Conservation (phyloP, 2,888 invertebrate genomes). For the Drosophila ustulata region DNA sequence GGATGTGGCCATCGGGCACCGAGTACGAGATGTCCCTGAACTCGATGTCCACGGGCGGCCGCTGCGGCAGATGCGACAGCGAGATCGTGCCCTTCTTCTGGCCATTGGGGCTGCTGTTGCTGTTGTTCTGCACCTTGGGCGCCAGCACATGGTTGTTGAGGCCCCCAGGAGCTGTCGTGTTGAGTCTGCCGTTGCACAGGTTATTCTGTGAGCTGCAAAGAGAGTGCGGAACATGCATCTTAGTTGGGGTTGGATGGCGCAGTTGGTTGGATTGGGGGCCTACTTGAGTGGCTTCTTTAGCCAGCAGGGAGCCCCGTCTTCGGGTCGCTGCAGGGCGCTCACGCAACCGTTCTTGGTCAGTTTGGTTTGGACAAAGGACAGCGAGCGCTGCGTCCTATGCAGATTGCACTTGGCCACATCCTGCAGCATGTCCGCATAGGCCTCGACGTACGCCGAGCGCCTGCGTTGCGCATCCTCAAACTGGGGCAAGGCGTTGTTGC, state of each 20-base stretch:
- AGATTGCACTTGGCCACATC: constrained; percentile 43
- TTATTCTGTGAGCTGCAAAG: constrained; percentile 89
- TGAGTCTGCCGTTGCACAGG: constrained; percentile 88
- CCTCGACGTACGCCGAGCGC: constrained; percentile 58
- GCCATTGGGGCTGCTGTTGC: constrained; percentile 86
- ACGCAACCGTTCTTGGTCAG: constrained; percentile 81
- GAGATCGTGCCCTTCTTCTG: constrained; percentile 90
- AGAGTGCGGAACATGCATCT: not conserved
- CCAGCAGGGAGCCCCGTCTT: constrained; percentile 60
- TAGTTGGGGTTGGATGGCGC: no score
- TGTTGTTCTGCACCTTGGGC: constrained; percentile 90
- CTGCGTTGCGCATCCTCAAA: constrained; percentile 55
- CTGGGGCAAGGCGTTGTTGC: constrained; percentile 42
- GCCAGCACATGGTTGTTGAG: constrained; percentile 86
- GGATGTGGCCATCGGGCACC: constrained; percentile 92
- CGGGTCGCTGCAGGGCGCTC: constrained; percentile 68
- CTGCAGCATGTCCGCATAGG: constrained; percentile 61
- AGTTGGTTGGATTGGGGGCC: constrained; percentile 25
- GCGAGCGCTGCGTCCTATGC: constrained; percentile 54
- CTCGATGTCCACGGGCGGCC: constrained; percentile 95
- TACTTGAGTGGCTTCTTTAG: constrained; percentile 71
- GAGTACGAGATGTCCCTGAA: constrained; percentile 95
- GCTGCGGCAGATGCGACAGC: constrained; percentile 92
- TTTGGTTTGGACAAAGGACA: constrained; percentile 79
- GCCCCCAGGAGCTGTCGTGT: constrained; percentile 68